Base-by-base conservation (phyloP, 2,888 invertebrate species). In the Theodoxus fluviatilis region DNA sequence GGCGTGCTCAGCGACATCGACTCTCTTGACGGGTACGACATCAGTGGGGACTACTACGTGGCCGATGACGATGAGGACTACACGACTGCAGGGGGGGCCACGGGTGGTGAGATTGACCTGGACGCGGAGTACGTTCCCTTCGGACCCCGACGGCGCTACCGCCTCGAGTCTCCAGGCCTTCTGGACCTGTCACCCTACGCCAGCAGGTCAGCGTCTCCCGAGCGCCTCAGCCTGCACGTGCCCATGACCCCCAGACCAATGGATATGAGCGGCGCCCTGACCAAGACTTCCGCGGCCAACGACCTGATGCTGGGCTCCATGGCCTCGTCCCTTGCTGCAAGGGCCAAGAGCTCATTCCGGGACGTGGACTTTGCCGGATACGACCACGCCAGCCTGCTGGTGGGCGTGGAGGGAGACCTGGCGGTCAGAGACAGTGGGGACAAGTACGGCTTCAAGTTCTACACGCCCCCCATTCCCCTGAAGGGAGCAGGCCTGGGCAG, bases 381-480 rank as follows among this genome's bases (percentile, higher is more conserved):
- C 69, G 79, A 79, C 35, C 72, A 75, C 65, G 82, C 81, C 37
- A 79, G 81, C 73, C 72, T 83, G 33, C 77, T 83, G 33, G 69
- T 83, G 25, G 81, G 81, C 71, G 81, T 83, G 9, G 82, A 83
- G 65, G 82, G 82, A 28, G 81, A 81, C 61, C 78, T 78, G 18
- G 77, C 75, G 37, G 73, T 78, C n/a, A 77, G 78, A 12, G 71
- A 75, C 33, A 75, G 75, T 12, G 76, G 77, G 43, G 72, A 72
- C 37, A 66, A 77, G 35, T 72, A 79, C 55, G 80, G 78, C 25
- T 83, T 83, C 72, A 75, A 78, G 65, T 83, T 81, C 71, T 76
- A 81, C 47, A 79, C 80, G 40, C 76, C 81, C n/a, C 82, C 82
- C 57, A 75, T 83, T 15, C 76, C 79, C 25, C 72, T 83, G 18